These are phyloP conservation scores for Liasis olivaceus DNA, from an alignment of 2,797 vertebrate genomes.

Conservation along the genomic window DNA sequence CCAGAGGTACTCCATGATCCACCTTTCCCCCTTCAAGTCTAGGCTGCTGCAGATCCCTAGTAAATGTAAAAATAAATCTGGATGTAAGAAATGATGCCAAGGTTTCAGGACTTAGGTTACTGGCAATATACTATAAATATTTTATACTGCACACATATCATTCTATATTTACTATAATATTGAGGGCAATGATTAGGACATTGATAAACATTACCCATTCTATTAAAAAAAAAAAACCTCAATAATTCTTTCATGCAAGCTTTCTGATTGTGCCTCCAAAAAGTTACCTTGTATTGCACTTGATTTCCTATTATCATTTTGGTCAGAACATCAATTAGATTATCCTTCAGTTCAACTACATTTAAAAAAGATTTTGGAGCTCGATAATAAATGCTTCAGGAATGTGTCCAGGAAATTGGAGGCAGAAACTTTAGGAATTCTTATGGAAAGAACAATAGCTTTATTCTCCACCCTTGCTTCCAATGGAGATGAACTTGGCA, in stretches of 20 bases:
- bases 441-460: too few species aligned
- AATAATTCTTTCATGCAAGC: neutral
- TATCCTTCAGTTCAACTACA: neutral
- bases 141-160: neutral
- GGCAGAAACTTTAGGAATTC: too few species aligned
- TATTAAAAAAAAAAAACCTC: neutral
- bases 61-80: slow-evolving; percentile 27
- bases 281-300: neutral
- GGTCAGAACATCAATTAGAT: neutral
- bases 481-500: too few species aligned
- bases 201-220: neutral
- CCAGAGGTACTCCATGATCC: neutral
- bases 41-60: neutral
- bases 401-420: too few species aligned
- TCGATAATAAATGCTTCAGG: neutral
- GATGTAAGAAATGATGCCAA: slow-evolving; percentile 13
- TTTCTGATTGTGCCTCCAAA: neutral
- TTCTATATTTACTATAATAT: neutral
- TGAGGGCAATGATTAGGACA: neutral
- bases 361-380: neutral
- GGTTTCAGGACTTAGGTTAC: neutral
- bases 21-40: neutral
- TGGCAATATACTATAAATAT: neutral
- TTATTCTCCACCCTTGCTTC: too few species aligned
- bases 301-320: neutral